Conservation (phyloP, 2,797 vertebrate genomes). For the Rhabdomys pumilio region DNA sequence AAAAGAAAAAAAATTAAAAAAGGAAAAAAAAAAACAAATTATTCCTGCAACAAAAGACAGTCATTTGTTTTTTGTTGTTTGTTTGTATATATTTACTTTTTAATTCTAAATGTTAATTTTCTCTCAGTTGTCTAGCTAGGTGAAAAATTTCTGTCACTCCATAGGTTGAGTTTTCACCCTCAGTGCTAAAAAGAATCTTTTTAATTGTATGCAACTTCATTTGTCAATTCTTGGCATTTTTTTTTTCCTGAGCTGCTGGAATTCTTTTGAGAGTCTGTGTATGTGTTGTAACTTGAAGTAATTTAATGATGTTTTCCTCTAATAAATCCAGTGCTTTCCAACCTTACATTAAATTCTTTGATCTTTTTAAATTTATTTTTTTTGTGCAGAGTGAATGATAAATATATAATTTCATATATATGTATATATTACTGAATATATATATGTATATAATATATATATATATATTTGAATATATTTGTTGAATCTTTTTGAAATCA, state of each 20-base stretch:
- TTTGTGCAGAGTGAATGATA: neutral
- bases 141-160: neutral
- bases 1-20: no score
- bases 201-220: neutral
- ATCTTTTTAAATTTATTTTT: neutral
- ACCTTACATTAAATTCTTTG: neutral
- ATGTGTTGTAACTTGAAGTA: neutral
- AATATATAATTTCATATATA: neutral
- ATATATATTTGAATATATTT: no score
- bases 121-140: neutral
- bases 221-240: neutral
- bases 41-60: no score
- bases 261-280: neutral
- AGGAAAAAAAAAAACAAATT: no score
- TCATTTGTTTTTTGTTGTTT: no score
- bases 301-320: neutral
- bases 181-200: neutral
- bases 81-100: neutral
- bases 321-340: neutral
- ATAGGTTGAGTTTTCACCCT: neutral
- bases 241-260: neutral
- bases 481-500: neutral
- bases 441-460: no score
- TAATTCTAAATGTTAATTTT: neutral
- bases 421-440: no score